A percentile compares a stretch with the other conserved stretches of the same genome.
phyloP scores from a whole-genome alignment of 2,113 vertebrate genomes.

The Grallaria varia region DNA sequence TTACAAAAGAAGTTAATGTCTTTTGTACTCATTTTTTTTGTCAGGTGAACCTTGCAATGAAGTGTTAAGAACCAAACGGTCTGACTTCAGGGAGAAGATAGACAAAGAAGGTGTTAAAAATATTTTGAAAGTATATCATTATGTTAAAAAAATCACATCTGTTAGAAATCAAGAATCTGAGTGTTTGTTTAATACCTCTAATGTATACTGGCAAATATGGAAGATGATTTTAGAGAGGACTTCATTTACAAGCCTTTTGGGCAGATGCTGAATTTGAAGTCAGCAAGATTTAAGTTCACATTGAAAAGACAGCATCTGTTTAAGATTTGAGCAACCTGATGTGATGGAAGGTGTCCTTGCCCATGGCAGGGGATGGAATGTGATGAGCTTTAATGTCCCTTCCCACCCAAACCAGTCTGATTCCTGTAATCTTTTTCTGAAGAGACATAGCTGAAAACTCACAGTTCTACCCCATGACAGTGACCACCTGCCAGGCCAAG shows the following conservation, averaged over 20 bases:
- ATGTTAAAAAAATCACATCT: not conserved
- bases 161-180: not conserved
- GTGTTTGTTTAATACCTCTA: not conserved
- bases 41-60: slow-evolving; percentile 70
- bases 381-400: not conserved
- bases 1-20: not conserved
- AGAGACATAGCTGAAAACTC: not conserved
- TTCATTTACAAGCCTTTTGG: not conserved
- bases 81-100: slow-evolving; percentile 33
- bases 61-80: slow-evolving; percentile 67
- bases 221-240: not conserved
- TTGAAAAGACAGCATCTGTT: not conserved
- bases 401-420: not conserved
- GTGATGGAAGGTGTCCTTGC: not conserved
- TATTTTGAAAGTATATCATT: not conserved
- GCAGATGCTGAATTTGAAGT: not conserved
- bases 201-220: not conserved
- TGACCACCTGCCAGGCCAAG: not conserved
- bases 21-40: not conserved
- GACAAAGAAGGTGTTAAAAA: slow-evolving; percentile 46
- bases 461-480: not conserved
- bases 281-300: not conserved
- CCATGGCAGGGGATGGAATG: not conserved
- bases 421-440: not conserved
- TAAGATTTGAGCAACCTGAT: not conserved